Base-by-base conservation (phyloP, 2,113 vertebrate genomes). In the Hystrix brachyura region DNA sequence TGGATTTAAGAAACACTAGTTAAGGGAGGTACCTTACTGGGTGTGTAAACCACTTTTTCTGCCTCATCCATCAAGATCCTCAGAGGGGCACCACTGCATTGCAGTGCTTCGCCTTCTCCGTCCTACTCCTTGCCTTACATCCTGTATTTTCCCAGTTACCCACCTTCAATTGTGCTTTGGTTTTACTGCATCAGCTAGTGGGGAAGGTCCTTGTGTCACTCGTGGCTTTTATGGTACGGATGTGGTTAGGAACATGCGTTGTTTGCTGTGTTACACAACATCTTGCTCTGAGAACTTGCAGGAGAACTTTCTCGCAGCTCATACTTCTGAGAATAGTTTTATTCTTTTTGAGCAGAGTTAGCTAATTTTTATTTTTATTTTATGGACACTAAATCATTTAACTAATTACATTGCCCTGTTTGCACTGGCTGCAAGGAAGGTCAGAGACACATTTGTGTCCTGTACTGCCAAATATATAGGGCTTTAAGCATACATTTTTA, bases 261-360 rank as follows among this genome's bases (percentile, higher is more conserved):
- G 19, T 64, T 74, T 25, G 51, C 59, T 71, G 4, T 83, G 72
- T 95, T 90, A 46, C 27, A 86, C 80, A 91, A 51, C n/a, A 34
- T 51, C 67, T 92, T 27, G n/a, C 38, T 90, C 53, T 72, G 80
- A 95, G 67, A 96, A 80, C 32, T 74, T 8, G 27, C 43, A 91
- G 57, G 38, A 86, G 53, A 96, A 79, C 78, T 90, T 94, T 53
- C 81, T 91, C 43, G 59, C 27, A 74, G 78, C 65, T 87, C 27
- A 64, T 91, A 92, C 34, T 94, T 95, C 74, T 90, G 46, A 92
- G 65, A 90, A 82, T 92, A 82, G 67, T 78, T 64, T 65, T 88
- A 21, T 81, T 89, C 17, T 88, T 71, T 32, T 23, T 90, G 46
- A 92, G 71, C 65, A 69, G 25, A 76, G 5, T 23, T 80, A 19